Percentiles rank a stretch among this genome's conserved stretches.
phyloP scores from a whole-genome alignment of 2,113 vertebrate species.

The Plecotus auritus region DNA sequence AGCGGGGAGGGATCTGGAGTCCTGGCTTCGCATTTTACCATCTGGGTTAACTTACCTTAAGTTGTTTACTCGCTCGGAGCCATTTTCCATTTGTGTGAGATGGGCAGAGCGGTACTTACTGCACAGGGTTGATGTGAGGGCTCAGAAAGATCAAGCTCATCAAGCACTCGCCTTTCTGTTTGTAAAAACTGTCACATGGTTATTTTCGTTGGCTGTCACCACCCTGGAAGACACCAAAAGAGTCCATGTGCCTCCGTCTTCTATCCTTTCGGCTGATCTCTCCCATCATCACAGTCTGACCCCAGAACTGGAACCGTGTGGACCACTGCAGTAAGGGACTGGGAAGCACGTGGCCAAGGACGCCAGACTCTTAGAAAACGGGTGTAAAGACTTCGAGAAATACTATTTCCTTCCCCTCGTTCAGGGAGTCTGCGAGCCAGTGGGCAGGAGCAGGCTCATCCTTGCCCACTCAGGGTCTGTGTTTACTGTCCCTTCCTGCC shows the following conservation, averaged over 20 bases:
- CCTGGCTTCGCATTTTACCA: background rate
- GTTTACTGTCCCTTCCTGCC: too few relatives aligned
- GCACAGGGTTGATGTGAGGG: background rate
- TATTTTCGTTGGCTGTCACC: background rate
- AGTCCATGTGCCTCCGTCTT: background rate
- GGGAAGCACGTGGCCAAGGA: background rate
- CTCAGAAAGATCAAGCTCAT: background rate
- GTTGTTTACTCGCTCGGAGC: too few relatives aligned
- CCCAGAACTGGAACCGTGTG: background rate
- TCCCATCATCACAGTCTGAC: background rate
- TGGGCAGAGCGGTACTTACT: background rate
- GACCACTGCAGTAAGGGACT: background rate
- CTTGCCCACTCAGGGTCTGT: background rate
- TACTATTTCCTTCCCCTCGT: background rate
- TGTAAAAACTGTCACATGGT: background rate
- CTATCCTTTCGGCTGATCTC: background rate
- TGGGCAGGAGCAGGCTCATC: background rate
- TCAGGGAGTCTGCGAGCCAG: background rate
- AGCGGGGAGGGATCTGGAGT: background rate
- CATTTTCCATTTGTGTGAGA: background rate
- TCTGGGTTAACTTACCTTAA: background rate
- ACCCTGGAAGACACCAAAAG: background rate
- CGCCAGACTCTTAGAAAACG: background rate
- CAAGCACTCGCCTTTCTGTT: background rate
- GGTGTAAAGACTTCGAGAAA: background rate